These are phyloP conservation scores for Crossaster papposus DNA, from an alignment of 53 echinoderm and acorn worm genomes.

Conservation along the genomic window DNA sequence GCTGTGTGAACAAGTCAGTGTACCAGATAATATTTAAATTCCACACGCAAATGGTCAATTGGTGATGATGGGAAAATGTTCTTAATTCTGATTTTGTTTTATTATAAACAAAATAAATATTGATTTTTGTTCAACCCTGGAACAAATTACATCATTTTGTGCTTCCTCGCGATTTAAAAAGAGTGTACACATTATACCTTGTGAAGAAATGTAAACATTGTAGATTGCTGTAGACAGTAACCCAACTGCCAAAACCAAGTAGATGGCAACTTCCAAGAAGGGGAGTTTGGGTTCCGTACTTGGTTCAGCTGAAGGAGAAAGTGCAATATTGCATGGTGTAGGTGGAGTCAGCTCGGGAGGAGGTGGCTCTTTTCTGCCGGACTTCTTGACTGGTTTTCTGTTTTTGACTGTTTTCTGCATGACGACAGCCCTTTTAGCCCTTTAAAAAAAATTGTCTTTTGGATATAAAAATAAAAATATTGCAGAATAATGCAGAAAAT, in stretches of 20 bases:
- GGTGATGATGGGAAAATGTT: no score
- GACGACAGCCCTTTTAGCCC: neutral
- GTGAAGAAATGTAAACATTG: conserved; percentile 53
- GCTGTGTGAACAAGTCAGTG: no score
- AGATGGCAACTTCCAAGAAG: conserved; percentile 19
- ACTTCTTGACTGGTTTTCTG: conserved; percentile 23
- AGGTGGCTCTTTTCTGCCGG: neutral
- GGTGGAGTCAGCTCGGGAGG: neutral
- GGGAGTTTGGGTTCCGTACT: conserved; percentile 19
- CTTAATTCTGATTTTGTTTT: no score
- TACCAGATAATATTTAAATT: no score
- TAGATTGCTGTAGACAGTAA: conserved; percentile 35
- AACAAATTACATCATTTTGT: no score
- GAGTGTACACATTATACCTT: neutral
- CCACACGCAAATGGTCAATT: no score
- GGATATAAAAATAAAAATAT: neutral
- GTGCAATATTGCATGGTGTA: neutral
- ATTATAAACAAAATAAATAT: no score
- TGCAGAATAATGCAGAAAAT: no score
- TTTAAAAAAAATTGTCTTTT: neutral
- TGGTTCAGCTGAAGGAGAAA: neutral
- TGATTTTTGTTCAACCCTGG: no score
- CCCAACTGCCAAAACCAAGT: neutral
- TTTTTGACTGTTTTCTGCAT: conserved; percentile 10
- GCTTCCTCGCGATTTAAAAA: neutral